Evolutionary conservation across 2,797 vertebrate genomes (phyloP), one percentile per base, ranked within the genome.

Genomic region (Hylomyscus alleni): DNA sequence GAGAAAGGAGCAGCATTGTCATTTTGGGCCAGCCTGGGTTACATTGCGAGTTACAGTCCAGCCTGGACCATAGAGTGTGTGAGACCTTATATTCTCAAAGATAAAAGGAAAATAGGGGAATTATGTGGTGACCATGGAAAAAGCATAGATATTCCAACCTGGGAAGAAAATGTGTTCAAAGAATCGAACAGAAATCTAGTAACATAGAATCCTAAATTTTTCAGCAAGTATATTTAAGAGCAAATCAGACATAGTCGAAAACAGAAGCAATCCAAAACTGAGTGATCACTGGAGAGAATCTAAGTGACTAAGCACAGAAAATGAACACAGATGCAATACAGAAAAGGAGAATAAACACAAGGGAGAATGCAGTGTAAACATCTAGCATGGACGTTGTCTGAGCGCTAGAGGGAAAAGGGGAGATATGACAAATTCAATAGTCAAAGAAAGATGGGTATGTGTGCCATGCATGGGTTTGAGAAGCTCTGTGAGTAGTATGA

Each of bases 161-260:
- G 9, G 78, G 15, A 87, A 85, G 26, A 81, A 93, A 86, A 86
- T 75, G 3, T 89, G 37, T 78, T 76, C 52, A 85, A 85, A 77
- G 19, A 94, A 56, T 85, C 76, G 88, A 92, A 67, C 54, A 72
- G 50, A 67, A 85, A 77, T 47, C 2, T 82, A 93, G 69, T 1
- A 81, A 15, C 81, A 37, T 1, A 69, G 10, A 87, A 58, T 60
- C 20, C 47, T 50, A 89, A 52, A 52, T 91, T 85, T 89, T 84
- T 93, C 75, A 85, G 17, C 67, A 52, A 75, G 37, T 92, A 31
- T 87, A 0, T 92, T 90, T 56, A 81, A 62, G 10, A 85, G 34
- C 29, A 91, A 15, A 40, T 85, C 78, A 47, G 56, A 73, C 34
- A 81, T 3, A 90, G 22, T 40, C 31, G 26, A 93, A 93, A 37